phyloP scores from a whole-genome alignment of 1,140 invertebrate genomes.

The Papilio polyxenes region DNA sequence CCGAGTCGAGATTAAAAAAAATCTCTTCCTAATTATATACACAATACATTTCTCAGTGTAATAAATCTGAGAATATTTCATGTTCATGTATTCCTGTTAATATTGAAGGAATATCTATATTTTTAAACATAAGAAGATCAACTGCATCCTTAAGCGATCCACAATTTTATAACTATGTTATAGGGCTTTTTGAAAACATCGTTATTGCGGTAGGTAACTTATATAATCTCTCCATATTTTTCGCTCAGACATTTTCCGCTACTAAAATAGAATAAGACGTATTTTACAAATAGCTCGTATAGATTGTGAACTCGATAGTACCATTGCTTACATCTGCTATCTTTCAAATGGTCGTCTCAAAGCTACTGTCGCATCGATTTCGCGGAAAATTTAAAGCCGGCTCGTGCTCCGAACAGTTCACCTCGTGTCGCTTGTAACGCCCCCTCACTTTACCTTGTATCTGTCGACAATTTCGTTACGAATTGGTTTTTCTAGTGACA shows the following conservation, averaged over 20 bases:
- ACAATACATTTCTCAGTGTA: background rate
- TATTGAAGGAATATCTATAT: too few relatives aligned
- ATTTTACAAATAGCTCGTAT: background rate
- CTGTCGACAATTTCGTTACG: background rate
- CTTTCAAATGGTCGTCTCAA: background rate
- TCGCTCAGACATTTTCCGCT: background rate
- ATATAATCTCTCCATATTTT: background rate
- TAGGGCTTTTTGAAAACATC: background rate
- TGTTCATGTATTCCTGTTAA: too few relatives aligned
- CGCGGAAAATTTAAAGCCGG: constrained; percentile 4
- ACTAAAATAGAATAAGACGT: background rate
- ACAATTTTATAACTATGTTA: background rate
- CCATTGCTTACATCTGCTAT: background rate
- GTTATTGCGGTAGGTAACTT: background rate
- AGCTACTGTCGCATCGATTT: constrained; percentile 4
- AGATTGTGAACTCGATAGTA: constrained; percentile 5
- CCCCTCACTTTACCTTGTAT: background rate
- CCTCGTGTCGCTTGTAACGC: background rate
- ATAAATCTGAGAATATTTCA: background rate
- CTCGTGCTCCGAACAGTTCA: background rate
- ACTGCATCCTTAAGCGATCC: too few relatives aligned
- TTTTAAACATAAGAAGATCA: too few relatives aligned
- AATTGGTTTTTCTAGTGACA: background rate
- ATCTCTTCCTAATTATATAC: background rate
- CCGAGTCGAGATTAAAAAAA: background rate